These are phyloP conservation scores for Amaurobius ferox DNA, from an alignment of 2,888 invertebrate genomes.

Conservation along the genomic window DNA sequence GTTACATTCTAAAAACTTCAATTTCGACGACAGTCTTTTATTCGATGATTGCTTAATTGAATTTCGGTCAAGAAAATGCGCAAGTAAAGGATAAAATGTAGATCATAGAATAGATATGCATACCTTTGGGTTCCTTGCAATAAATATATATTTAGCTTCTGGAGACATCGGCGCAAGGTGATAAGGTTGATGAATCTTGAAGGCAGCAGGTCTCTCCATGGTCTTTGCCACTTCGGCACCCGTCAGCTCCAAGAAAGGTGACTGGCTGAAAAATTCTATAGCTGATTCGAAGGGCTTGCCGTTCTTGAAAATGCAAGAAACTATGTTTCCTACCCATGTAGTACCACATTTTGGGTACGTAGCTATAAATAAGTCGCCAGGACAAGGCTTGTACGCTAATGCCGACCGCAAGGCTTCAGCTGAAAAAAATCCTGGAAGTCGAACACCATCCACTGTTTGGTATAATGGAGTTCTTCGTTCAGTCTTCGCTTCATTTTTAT, in stretches of 20 bases:
- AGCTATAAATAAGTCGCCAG: conserved; percentile 60
- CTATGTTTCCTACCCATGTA: conserved; percentile 67
- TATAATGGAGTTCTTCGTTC: conserved; percentile 28
- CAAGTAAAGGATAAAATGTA: too few relatives aligned
- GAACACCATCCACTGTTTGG: conserved; percentile 46
- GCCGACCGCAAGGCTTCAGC: conserved; percentile 37
- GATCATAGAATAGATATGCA: too few relatives aligned
- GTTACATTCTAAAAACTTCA: too few relatives aligned
- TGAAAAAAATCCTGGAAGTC: conserved; percentile 35
- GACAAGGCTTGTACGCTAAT: conserved; percentile 52
- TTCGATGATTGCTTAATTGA: too few relatives aligned
- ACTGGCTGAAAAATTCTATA: conserved; percentile 32
- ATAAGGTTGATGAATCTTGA: conserved; percentile 54
- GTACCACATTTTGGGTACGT: conserved; percentile 71
- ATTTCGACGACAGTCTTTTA: too few relatives aligned
- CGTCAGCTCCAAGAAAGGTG: conserved; percentile 56
- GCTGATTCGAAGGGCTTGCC: conserved; percentile 38
- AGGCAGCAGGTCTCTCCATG: conserved; percentile 73
- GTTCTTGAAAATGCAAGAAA: conserved; percentile 40
- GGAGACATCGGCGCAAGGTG: conserved; percentile 40
- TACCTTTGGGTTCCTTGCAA: conserved; percentile 75
- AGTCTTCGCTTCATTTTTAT: not conserved
- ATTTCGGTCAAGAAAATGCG: too few relatives aligned
- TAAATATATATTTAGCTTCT: conserved; percentile 55
- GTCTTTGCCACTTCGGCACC: conserved; percentile 39